Evolutionary conservation across 2,797 vertebrate genomes (phyloP).

Genomic region (Sebastes vulpes): DNA sequence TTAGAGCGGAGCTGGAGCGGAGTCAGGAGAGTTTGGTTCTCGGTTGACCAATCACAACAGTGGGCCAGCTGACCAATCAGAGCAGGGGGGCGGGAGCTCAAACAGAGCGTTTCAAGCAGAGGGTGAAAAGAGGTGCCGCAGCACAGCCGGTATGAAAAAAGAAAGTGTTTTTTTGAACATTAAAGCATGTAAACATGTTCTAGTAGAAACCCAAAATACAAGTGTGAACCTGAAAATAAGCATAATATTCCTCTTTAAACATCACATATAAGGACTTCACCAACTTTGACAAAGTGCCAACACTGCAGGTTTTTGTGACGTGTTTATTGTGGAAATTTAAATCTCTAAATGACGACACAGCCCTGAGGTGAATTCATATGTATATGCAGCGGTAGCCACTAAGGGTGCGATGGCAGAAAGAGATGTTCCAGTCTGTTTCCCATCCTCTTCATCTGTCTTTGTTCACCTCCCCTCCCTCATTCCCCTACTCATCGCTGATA

Average conservation of each 20-base stretch:
- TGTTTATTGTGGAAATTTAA: constrained; percentile 29
- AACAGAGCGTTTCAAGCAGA: no score
- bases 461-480: constrained; percentile 50
- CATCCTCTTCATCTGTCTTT: constrained; percentile 63
- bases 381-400: constrained; percentile 3
- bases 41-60: no score
- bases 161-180: no score
- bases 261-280: neutral
- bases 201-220: no score
- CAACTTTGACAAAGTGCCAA: constrained; percentile 16
- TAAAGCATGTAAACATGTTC: no score
- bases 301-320: neutral
- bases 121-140: no score
- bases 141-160: no score
- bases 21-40: no score
- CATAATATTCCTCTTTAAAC: neutral
- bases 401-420: constrained; percentile 40
- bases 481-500: constrained; percentile 60
- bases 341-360: neutral
- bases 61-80: no score
- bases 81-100: no score
- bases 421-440: constrained; percentile 56
- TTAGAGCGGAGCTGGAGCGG: no score
- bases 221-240: no score
- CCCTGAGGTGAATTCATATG: constrained; percentile 19